These are phyloP conservation scores for Schizopygopsis malacanthus DNA, from an alignment of 2,797 vertebrate species.

Conservation along the genomic window DNA sequence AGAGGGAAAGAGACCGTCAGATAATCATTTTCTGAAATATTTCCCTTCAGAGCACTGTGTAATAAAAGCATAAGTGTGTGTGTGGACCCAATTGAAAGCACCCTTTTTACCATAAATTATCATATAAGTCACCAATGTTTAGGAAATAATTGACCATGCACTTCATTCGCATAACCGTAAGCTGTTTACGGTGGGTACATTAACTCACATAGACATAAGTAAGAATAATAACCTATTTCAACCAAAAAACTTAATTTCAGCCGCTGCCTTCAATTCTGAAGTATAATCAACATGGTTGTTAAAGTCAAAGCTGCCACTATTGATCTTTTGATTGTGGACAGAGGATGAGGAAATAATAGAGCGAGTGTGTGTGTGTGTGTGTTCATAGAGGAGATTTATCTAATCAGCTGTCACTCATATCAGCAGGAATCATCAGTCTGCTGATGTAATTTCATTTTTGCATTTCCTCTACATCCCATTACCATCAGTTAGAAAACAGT, in stretches of 20 bases:
- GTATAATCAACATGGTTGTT: neutral
- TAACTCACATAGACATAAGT: neutral
- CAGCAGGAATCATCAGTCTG: neutral
- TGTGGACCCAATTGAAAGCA: neutral
- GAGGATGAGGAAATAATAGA: neutral
- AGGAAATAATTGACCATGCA: neutral
- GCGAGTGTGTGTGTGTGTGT: no score
- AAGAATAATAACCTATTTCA: neutral
- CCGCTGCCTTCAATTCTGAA: neutral
- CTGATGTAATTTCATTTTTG: slow-evolving; percentile 30
- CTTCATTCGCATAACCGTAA: neutral
- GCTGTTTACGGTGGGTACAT: neutral
- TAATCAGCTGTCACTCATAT: neutral
- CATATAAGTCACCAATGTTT: neutral
- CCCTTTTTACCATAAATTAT: slow-evolving; percentile 1
- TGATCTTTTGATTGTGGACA: neutral
- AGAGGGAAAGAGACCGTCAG: neutral
- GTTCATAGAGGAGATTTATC: neutral
- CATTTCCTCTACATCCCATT: slow-evolving; percentile 21
- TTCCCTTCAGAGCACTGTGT: neutral
- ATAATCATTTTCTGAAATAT: neutral
- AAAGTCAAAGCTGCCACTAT: neutral
- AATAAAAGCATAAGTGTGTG: neutral
- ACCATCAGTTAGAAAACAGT: neutral
- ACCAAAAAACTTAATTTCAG: neutral